Percentiles rank a stretch among this genome's conserved stretches.
Conservation (phyloP, 53 echinoderm and acorn worm species). For the Henricia sp. region DNA sequence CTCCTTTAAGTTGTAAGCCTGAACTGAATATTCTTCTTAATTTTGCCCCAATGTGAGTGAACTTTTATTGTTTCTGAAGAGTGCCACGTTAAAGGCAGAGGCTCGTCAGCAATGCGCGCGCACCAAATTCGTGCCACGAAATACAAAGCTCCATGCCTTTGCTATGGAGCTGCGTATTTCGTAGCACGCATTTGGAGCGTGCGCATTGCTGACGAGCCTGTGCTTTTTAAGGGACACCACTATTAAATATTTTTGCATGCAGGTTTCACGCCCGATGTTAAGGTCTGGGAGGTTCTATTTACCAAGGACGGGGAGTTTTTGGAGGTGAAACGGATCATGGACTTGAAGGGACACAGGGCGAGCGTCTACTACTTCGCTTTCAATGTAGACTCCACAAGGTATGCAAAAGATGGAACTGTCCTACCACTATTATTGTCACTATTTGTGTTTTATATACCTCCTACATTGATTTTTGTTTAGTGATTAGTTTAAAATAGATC, state of each 20-base stretch:
- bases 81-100: too few species aligned
- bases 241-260: background rate
- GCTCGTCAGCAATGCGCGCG: too few species aligned
- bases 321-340: conserved; percentile 92
- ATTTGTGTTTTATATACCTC: background rate
- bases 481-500: background rate
- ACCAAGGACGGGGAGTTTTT: conserved; percentile 76
- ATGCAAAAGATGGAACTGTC: background rate
- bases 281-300: conserved; percentile 92
- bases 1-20: too few species aligned
- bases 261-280: conserved; percentile 99
- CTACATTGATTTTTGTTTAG: background rate
- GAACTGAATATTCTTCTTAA: too few species aligned
- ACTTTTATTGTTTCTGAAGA: too few species aligned
- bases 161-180: too few species aligned
- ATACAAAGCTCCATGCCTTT: too few species aligned
- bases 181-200: too few species aligned
- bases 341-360: conserved; percentile 94
- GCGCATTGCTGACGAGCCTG: too few species aligned
- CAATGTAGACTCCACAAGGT: conserved; percentile 94
- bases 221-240: background rate
- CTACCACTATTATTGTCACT: background rate
- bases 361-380: conserved; percentile 96
- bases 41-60: too few species aligned
- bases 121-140: too few species aligned